Base-by-base conservation (phyloP, 2,888 invertebrate species). In the Idaea straminata region DNA sequence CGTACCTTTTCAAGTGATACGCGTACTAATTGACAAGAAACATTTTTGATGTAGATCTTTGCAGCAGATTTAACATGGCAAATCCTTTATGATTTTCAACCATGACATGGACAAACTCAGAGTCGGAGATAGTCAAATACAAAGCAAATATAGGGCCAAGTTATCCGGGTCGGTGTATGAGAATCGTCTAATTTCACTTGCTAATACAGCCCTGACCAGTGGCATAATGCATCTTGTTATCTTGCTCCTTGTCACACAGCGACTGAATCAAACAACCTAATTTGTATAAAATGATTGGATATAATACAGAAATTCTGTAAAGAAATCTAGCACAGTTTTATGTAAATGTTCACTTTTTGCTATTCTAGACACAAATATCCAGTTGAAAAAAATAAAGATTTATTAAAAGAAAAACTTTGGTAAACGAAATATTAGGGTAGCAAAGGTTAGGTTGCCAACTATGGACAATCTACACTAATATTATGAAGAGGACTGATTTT, bases 141-240 rank as follows among this genome's bases (percentile, higher is more conserved):
- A 68, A 69, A 69, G 64, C 67, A 72, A 74, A 76, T 72, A 66
- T 67, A 68, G 69, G 68, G 71, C 69, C 69, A 77, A 79, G 74
- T 73, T 74, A 75, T 76, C 70, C 68, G 77, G 83, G 81, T 83
- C 81, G 66, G 66, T 74, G 82, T 79, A 78, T 83, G 74, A 78
- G 80, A 83, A 85, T 83, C 72, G 76, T 68, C 64, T 64, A 66
- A 87, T 86, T 87, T 85, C 75, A 86, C 86, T 87, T 87, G 86
- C 84, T 83, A 87, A 87, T 85, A 67, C 71, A 61, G 69, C 73
- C 25, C 74, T 76, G 78, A 77, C 80, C 77, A 74, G 66, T 67
- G 64, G 75, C 68, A 78, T 77, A 77, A 76, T 79, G 68, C 76
- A 76, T 74, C 75, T 71, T 73, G 77, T 73, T 79, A 77, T 77